Evolutionary conservation across 1,140 invertebrate species (phyloP).

Genomic region (Mamestra configurata): DNA sequence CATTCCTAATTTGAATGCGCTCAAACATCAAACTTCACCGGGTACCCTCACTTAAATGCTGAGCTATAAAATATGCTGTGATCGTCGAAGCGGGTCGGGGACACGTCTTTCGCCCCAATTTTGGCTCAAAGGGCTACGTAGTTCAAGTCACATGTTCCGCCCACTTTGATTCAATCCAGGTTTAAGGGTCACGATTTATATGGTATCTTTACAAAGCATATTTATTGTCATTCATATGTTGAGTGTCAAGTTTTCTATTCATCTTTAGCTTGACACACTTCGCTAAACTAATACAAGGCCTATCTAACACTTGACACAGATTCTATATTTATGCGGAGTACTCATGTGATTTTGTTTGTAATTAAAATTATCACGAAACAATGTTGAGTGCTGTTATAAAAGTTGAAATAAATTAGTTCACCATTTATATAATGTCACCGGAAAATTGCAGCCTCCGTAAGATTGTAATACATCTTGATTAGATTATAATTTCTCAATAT

Average conservation of each 20-base stretch:
- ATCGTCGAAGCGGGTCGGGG: conserved; percentile 40
- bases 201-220: conserved; percentile 14
- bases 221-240: conserved; percentile 39
- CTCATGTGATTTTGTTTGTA: conserved; percentile 15
- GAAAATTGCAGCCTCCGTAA: too few relatives aligned
- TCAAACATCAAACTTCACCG: conserved; percentile 13
- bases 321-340: conserved; percentile 27
- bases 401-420: not conserved
- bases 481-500: too few relatives aligned
- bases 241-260: conserved; percentile 33
- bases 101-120: conserved; percentile 38
- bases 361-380: conserved; percentile 28
- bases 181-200: conserved; percentile 44
- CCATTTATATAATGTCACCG: not conserved
- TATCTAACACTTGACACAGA: conserved; percentile 35
- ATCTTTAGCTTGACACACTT: conserved; percentile 34
- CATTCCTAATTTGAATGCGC: conserved; percentile 25
- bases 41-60: not conserved
- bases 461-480: too few relatives aligned
- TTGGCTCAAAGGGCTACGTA: conserved; percentile 41
- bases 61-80: conserved; percentile 37
- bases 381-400: not conserved
- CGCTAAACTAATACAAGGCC: conserved; percentile 26
- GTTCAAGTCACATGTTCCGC: conserved; percentile 35
- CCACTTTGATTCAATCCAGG: conserved; percentile 48